Percentiles rank a stretch among this genome's conserved stretches.
phyloP scores from a whole-genome alignment of 2,797 vertebrate species.

The Luscinia megarhynchos region DNA sequence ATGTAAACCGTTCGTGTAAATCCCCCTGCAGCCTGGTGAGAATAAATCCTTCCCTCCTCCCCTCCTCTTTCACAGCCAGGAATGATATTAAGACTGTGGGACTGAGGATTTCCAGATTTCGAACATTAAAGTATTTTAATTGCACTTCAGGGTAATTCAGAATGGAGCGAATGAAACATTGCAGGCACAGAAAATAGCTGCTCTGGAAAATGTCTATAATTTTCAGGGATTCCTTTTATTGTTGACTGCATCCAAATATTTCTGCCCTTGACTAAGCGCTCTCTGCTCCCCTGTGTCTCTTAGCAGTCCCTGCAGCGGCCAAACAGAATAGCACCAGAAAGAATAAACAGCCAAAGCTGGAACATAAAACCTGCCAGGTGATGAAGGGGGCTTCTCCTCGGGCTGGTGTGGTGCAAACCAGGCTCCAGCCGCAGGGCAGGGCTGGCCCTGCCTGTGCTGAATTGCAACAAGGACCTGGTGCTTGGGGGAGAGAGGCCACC shows the following conservation, averaged over 20 bases:
- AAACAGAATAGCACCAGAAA: background rate
- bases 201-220: constrained; percentile 31
- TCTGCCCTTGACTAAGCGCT: constrained; percentile 19
- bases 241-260: background rate
- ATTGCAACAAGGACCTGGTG: background rate
- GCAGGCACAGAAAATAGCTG: constrained; percentile 27
- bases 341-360: background rate
- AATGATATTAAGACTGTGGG: background rate
- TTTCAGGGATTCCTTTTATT: constrained; percentile 37
- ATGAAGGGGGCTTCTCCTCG: background rate
- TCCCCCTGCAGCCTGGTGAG: background rate
- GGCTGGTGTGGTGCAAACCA: background rate
- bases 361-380: background rate
- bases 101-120: constrained; percentile 30
- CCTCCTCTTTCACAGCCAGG: background rate
- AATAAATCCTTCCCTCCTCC: background rate
- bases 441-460: background rate
- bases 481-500: background rate
- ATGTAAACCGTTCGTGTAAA: constrained; percentile 6
- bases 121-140: constrained; percentile 27
- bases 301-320: background rate
- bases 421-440: background rate
- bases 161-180: background rate
- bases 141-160: constrained; percentile 51
- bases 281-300: background rate